Conservation (phyloP, 2,797 vertebrate genomes). For the Syngnathus rostellatus region DNA sequence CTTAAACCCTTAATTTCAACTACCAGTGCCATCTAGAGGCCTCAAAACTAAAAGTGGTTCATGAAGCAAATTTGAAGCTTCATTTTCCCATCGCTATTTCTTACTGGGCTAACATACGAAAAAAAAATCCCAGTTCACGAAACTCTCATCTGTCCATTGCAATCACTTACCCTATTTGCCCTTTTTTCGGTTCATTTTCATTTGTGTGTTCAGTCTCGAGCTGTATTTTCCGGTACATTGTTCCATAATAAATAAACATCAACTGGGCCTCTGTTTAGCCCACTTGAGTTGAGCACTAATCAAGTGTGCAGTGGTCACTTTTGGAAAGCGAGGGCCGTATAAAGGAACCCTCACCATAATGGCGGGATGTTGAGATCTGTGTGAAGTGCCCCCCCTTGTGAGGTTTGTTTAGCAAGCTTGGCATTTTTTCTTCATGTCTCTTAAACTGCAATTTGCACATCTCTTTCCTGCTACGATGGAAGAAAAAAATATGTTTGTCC, state of each 20-base stretch:
- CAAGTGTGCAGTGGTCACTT: conserved; percentile 44
- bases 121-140: no score
- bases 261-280: conserved; percentile 14
- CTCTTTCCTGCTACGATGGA: background rate
- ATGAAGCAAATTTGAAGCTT: no score
- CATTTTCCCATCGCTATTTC: no score
- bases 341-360: conserved; percentile 30
- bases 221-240: background rate
- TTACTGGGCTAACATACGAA: no score
- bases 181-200: background rate
- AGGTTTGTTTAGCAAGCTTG: background rate
- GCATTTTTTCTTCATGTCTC: background rate
- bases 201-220: background rate
- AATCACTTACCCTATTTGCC: background rate
- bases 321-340: background rate
- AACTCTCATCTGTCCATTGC: no score
- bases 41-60: no score
- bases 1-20: no score
- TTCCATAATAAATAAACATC: conserved; percentile 10
- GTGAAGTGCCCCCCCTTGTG: conserved; percentile 10
- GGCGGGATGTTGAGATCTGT: conserved; percentile 9
- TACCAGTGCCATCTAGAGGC: no score
- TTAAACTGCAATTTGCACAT: background rate
- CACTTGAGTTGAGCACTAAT: conserved; percentile 39
- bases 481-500: background rate